Evolutionary conservation across 1,140 invertebrate genomes (phyloP).

Genomic region (Orius insidiosus): DNA sequence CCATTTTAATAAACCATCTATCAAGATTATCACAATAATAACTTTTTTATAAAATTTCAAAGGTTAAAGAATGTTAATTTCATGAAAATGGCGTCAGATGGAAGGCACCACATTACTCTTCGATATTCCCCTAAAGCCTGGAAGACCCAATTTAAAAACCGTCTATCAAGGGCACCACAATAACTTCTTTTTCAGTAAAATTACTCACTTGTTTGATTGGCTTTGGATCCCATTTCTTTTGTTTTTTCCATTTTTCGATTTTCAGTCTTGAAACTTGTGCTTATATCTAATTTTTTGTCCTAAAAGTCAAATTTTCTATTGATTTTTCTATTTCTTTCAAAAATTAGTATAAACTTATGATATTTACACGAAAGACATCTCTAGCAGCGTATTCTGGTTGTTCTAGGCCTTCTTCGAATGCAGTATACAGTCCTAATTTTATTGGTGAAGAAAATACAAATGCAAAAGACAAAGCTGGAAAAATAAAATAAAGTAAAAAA

Average conservation of each 20-base stretch:
- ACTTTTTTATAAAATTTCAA: too few species aligned
- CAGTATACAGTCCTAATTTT: neutral
- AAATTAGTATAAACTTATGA: neutral
- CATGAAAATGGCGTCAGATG: too few species aligned
- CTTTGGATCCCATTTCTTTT: conserved; percentile 3
- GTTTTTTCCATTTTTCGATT: conserved; percentile 9
- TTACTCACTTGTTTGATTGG: neutral
- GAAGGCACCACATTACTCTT: too few species aligned
- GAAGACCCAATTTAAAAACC: too few species aligned
- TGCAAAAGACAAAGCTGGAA: neutral
- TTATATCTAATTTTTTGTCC: conserved; percentile 9
- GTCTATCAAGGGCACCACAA: too few species aligned
- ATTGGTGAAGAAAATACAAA: conserved; percentile 2
- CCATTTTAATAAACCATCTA: too few species aligned
- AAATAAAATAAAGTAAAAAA: neutral
- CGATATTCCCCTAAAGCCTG: too few species aligned
- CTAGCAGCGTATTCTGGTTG: neutral
- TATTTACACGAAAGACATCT: conserved; percentile 1
- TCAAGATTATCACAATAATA: too few species aligned
- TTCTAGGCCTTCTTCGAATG: neutral
- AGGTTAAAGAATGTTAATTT: too few species aligned
- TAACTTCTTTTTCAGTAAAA: too few species aligned
- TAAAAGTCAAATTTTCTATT: neutral
- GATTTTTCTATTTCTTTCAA: conserved; percentile 13
- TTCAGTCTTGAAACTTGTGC: conserved; percentile 11